phyloP scores from a whole-genome alignment of 2,888 invertebrate species.

The Crossocerus cetratus region DNA sequence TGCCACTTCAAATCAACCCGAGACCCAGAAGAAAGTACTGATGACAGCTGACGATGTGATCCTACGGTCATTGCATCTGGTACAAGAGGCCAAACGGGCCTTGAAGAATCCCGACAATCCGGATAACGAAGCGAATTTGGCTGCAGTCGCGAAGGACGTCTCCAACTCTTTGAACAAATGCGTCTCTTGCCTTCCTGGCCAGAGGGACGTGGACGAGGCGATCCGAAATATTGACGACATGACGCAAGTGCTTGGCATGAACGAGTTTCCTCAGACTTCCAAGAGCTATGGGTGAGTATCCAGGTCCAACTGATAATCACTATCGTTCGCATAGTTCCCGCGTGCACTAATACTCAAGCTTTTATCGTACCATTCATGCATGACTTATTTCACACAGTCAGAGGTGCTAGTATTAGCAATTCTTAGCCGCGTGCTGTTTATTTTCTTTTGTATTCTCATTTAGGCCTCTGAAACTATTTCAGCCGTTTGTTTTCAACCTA shows the following conservation, averaged over 20 bases:
- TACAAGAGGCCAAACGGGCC: constrained; percentile 90
- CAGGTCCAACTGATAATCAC: constrained; percentile 9
- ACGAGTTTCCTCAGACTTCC: constrained; percentile 86
- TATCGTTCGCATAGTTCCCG: neutral
- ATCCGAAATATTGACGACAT: constrained; percentile 89
- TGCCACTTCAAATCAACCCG: constrained; percentile 82
- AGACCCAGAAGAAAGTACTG: constrained; percentile 81
- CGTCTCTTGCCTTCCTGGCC: constrained; percentile 93
- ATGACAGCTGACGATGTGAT: constrained; percentile 89
- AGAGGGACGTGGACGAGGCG: constrained; percentile 94
- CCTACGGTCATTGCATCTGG: constrained; percentile 85
- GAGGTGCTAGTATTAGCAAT: neutral
- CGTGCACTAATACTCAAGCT: neutral
- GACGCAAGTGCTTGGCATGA: constrained; percentile 84
- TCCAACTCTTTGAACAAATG: constrained; percentile 81
- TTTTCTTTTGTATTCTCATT: neutral
- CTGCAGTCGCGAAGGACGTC: constrained; percentile 87
- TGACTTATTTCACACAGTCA: neutral
- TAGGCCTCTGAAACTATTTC: neutral
- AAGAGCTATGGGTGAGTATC: constrained; percentile 82
- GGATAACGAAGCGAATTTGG: constrained; percentile 79
- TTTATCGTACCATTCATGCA: constrained; percentile 15
- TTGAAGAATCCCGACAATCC: constrained; percentile 83
- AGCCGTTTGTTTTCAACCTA: too few relatives aligned
- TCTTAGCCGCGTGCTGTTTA: neutral